phyloP scores from a whole-genome alignment of 2,797 vertebrate genomes.

The Merluccius polli region DNA sequence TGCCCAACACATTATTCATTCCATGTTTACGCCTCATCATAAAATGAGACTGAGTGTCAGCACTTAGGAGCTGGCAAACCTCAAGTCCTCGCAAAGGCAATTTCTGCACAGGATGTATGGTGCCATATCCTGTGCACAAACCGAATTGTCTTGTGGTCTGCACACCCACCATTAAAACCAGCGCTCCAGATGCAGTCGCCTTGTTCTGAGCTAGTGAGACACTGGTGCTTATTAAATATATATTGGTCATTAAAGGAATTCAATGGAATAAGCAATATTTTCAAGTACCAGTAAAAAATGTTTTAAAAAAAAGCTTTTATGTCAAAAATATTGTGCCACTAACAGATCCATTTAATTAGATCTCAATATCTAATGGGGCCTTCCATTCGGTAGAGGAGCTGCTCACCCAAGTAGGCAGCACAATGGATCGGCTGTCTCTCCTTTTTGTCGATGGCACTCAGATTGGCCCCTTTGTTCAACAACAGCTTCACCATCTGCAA shows the following conservation, averaged over 20 bases:
- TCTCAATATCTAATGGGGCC: not conserved
- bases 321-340: not conserved
- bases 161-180: not conserved
- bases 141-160: not conserved
- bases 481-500: constrained; percentile 90
- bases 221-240: not conserved
- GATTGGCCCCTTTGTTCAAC: constrained; percentile 91
- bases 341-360: not conserved
- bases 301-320: not conserved
- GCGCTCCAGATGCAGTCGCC: not conserved
- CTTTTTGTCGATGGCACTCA: constrained; percentile 92
- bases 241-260: not conserved
- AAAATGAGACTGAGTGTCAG: not conserved
- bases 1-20: not conserved
- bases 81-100: not conserved
- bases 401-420: constrained; percentile 89
- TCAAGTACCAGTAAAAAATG: not conserved
- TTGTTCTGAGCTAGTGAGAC: not conserved
- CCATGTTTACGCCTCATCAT: not conserved
- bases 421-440: constrained; percentile 92
- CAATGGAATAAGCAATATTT: not conserved
- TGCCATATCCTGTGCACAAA: not conserved
- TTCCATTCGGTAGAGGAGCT: not conserved
- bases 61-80: not conserved
- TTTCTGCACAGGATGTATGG: not conserved